phyloP scores from a whole-genome alignment of 2,797 vertebrate species.

The Aphelocoma californica region DNA sequence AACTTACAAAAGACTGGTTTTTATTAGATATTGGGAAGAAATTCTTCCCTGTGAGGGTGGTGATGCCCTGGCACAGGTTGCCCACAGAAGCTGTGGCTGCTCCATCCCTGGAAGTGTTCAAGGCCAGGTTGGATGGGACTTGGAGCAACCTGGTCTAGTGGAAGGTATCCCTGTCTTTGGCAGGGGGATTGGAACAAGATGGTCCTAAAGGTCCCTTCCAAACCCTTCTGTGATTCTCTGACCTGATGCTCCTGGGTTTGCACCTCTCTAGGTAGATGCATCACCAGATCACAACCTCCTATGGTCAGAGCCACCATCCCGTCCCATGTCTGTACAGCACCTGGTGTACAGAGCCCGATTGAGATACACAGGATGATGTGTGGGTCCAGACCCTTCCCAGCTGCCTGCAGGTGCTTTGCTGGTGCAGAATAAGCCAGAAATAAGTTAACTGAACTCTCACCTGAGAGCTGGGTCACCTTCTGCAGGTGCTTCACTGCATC shows the following conservation, averaged over 20 bases:
- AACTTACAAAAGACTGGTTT: not conserved
- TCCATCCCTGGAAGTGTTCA: not conserved
- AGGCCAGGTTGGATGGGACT: accelerated
- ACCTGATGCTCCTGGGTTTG: not conserved
- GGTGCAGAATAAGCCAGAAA: not conserved
- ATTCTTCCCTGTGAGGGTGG: not conserved
- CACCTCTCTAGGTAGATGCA: not conserved
- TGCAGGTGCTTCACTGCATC: not conserved
- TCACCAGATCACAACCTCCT: not conserved
- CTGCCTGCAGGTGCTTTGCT: not conserved
- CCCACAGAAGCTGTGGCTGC: not conserved
- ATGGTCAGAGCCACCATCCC: not conserved
- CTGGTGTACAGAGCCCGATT: accelerated
- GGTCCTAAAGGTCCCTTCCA: not conserved
- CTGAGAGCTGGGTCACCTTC: not conserved
- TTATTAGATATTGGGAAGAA: not conserved
- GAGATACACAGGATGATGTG: not conserved
- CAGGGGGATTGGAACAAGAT: not conserved
- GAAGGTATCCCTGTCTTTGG: not conserved
- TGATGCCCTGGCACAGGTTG: not conserved
- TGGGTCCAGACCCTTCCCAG: not conserved
- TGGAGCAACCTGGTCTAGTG: accelerated
- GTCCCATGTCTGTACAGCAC: not conserved
- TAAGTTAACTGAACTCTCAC: not conserved
- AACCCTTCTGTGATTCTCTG: not conserved